Evolutionary conservation across 2,888 invertebrate genomes (phyloP).

Genomic region (Cotesia congregata): DNA sequence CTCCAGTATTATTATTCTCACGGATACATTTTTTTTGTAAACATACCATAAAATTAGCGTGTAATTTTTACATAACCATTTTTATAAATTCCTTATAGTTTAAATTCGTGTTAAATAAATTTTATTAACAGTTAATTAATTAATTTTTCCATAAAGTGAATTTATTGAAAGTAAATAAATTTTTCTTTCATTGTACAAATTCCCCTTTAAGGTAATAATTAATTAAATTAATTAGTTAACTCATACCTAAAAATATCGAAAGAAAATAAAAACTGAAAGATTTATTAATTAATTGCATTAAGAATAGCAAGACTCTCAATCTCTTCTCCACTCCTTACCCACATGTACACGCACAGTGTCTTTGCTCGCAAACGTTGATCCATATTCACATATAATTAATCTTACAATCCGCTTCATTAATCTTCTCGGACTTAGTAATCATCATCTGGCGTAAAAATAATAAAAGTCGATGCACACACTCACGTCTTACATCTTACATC

Average conservation of each 20-base stretch:
- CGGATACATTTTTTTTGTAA: too few species aligned
- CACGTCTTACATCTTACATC: not conserved
- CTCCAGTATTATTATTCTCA: too few species aligned
- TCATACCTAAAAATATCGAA: not conserved
- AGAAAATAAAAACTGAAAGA: not conserved
- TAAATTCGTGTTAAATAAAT: too few species aligned
- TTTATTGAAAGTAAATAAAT: too few species aligned
- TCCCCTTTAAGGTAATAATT: too few species aligned
- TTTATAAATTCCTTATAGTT: too few species aligned
- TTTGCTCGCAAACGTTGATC: conserved; percentile 13
- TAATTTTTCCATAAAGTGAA: too few species aligned
- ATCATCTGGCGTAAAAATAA: conserved; percentile 19
- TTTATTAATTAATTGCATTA: conserved; percentile 26
- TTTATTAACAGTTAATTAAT: too few species aligned
- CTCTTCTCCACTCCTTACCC: not conserved
- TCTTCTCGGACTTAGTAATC: conserved; percentile 21
- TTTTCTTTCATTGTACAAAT: too few species aligned
- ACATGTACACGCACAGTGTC: not conserved
- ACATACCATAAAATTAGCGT: too few species aligned
- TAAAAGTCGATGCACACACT: not conserved
- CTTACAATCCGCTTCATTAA: conserved; percentile 32
- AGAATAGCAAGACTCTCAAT: conserved; percentile 5
- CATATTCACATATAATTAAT: conserved; percentile 34
- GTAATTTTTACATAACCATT: too few species aligned
- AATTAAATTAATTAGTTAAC: too few species aligned